Evolutionary conservation across 2,888 invertebrate species (phyloP).

Genomic region (Drosophila acutilabella): DNA sequence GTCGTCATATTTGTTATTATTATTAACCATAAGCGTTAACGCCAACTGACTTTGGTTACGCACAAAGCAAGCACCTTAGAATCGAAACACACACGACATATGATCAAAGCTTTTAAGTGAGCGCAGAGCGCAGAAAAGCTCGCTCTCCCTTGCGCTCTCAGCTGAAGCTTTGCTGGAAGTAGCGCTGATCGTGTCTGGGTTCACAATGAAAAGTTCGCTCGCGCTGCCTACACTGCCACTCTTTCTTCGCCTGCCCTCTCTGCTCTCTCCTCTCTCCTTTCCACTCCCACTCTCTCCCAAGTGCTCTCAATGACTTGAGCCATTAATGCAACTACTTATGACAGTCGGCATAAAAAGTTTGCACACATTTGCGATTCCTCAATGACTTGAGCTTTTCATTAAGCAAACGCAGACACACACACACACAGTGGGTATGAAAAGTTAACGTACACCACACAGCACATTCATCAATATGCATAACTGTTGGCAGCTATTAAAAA

Average conservation of each 20-base stretch:
- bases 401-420: slow-evolving; percentile 3
- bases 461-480: slow-evolving; percentile 49
- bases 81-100: slow-evolving; percentile 29
- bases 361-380: background rate
- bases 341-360: slow-evolving; percentile 23
- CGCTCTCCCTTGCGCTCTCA: background rate
- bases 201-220: background rate
- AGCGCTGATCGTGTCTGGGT: background rate
- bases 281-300: too few relatives aligned
- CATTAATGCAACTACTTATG: slow-evolving; percentile 29
- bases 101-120: slow-evolving; percentile 39
- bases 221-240: background rate
- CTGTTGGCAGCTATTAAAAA: slow-evolving; percentile 71
- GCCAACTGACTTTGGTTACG: slow-evolving; percentile 63
- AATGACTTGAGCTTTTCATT: slow-evolving; percentile 28
- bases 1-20: slow-evolving; percentile 68
- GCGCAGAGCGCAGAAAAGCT: slow-evolving; percentile 1
- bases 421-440: slow-evolving; percentile 22
- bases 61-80: slow-evolving; percentile 64
- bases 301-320: slow-evolving; percentile 10
- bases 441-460: slow-evolving; percentile 9
- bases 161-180: slow-evolving; percentile 10
- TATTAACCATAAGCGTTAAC: slow-evolving; percentile 68
- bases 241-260: too few relatives aligned
- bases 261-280: too few relatives aligned